Percentiles rank a stretch among this genome's conserved stretches.
phyloP scores from a whole-genome alignment of 2,888 invertebrate species.

The Plusia festucae region DNA sequence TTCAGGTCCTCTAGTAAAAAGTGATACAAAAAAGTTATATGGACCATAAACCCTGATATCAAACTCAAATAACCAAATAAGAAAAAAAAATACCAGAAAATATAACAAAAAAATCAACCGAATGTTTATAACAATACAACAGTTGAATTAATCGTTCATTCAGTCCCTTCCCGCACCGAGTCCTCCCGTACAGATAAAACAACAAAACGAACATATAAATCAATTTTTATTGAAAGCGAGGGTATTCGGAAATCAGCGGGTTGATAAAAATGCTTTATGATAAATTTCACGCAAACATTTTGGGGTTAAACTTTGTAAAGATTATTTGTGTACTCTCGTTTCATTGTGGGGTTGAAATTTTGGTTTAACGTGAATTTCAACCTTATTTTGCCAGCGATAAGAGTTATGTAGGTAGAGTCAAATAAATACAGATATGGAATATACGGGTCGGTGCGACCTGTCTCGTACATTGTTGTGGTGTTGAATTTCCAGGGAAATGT shows the following conservation, averaged over 20 bases:
- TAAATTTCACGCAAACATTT: constrained; percentile 33
- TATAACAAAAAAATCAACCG: constrained; percentile 15
- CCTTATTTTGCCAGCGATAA: background rate
- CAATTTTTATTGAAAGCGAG: constrained; percentile 58
- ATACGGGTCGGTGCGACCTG: constrained; percentile 2
- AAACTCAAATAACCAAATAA: background rate
- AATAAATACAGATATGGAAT: constrained; percentile 2
- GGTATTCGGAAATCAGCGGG: constrained; percentile 33
- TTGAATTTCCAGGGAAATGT: constrained; percentile 2
- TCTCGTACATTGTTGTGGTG: constrained; percentile 3
- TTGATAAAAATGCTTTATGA: constrained; percentile 54
- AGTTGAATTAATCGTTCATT: constrained; percentile 39
- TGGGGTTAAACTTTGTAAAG: constrained; percentile 17
- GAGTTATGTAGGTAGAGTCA: background rate
- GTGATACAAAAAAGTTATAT: background rate
- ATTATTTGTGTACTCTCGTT: constrained; percentile 24
- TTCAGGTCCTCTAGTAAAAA: background rate
- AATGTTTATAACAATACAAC: constrained; percentile 50
- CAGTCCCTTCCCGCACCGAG: constrained; percentile 31
- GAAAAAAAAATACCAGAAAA: background rate
- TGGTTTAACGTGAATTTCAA: background rate
- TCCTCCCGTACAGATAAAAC: constrained; percentile 39
- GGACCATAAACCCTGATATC: background rate
- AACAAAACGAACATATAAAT: constrained; percentile 53
- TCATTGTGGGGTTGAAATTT: background rate